Evolutionary conservation across 2,113 vertebrate species (phyloP).

Genomic region (Porphyrio hochstetteri): DNA sequence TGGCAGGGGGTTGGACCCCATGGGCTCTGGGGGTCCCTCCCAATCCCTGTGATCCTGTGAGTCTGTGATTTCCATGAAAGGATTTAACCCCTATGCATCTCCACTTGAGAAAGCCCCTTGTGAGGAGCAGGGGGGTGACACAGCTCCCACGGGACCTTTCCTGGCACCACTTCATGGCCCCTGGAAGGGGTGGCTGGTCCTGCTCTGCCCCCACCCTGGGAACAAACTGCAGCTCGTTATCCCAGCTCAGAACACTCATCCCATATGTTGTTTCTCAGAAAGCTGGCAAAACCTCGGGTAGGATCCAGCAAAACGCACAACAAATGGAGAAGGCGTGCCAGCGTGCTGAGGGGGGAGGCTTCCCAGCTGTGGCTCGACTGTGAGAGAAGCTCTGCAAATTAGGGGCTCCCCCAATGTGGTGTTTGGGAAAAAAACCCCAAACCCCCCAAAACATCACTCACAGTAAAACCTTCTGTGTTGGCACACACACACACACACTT

Average conservation of each 20-base stretch:
- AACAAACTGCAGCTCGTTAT: rapidly evolving
- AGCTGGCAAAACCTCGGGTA: neutral
- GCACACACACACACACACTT: too few species aligned
- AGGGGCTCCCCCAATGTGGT: neutral
- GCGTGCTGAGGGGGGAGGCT: neutral
- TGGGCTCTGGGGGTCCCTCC: too few species aligned
- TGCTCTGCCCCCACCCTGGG: rapidly evolving
- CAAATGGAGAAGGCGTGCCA: too few species aligned
- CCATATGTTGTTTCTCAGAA: neutral
- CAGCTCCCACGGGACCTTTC: neutral
- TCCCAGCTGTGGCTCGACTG: neutral
- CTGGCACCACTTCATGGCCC: rapidly evolving
- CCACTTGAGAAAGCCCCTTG: neutral
- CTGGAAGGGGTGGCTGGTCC: too few species aligned
- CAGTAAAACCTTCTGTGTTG: neutral
- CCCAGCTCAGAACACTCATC: too few species aligned
- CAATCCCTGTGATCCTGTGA: too few species aligned
- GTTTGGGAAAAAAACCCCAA: neutral
- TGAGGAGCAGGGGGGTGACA: neutral
- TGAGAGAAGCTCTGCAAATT: neutral
- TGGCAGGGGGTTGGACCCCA: too few species aligned
- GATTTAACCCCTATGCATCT: too few species aligned
- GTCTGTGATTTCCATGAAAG: too few species aligned
- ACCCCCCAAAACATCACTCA: too few species aligned
- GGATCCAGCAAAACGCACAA: neutral